Evolutionary conservation across 1,140 invertebrate genomes (phyloP), one percentile per base, ranked within the genome.

Genomic region (Drosophila nasuta): DNA sequence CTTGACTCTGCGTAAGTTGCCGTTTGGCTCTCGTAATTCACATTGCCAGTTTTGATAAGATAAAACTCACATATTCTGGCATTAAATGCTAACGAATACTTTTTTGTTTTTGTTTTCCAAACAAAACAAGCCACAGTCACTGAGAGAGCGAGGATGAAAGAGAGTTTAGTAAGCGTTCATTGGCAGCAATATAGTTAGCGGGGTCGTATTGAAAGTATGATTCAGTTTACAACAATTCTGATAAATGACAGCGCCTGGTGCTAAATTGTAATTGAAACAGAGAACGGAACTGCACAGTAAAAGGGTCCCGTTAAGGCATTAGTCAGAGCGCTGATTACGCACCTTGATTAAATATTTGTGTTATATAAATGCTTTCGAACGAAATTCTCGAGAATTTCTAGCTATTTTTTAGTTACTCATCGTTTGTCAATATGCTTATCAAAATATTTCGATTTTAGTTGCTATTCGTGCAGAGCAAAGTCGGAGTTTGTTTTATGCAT

Each of bases 41-140:
- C 17, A 59, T 33, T 30, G 33, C 35, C 45, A 56, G 2, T 4
- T 8, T 13, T 48, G 83, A 86, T 86, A 88, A 86, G 82, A 86
- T 86, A 86, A 78, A 35, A 13, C 38, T 15, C 38, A 30, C n/a
- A 43, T 7, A 25, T 13, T 65, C 20, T 43, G 82, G 71, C 51
- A 87, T 87, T 86, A 82, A 69, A 79, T 74, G 76, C 76, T 79
- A 86, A 79, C 82, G 71, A 46, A 74, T 80, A 66, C 66, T 76
- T 64, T 76, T 64, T 51, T 87, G 68, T 71, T 75, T 75, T 68
- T 58, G 58, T 62, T 79, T 13, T 46, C 64, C 75, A 86, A 86
- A 82, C 76, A 82, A 78, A 78, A 72, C 70, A 79, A 72, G 75
- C 66, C 64, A 77, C 28, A 35, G 30, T n/a, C 35, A 13, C 5